phyloP scores from a whole-genome alignment of 2,888 invertebrate genomes.

The Incurvaria masculella region DNA sequence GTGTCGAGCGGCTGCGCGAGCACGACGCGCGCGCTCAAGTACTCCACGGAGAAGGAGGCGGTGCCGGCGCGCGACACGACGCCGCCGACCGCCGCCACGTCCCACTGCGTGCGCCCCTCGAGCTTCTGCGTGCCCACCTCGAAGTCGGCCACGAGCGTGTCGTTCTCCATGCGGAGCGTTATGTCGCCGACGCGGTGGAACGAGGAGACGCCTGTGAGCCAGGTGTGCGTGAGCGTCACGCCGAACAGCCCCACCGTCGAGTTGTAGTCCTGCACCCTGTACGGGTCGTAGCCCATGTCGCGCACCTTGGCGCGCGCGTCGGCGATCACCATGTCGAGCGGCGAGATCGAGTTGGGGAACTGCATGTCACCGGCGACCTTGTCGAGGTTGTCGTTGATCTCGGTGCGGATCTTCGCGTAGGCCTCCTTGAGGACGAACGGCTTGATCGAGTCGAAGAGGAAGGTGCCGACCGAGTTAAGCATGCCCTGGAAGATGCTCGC shows the following conservation, averaged over 20 bases:
- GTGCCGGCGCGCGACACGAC: conserved; percentile 68
- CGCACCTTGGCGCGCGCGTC: conserved; percentile 69
- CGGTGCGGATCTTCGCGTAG: conserved; percentile 67
- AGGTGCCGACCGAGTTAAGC: conserved; percentile 76
- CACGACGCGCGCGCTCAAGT: conserved; percentile 65
- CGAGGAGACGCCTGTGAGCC: conserved; percentile 75
- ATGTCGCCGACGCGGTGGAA: conserved; percentile 81
- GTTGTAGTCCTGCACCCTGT: conserved; percentile 68
- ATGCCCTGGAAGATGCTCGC: conserved; percentile 68
- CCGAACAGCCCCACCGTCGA: conserved; percentile 68
- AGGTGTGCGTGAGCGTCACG: conserved; percentile 68
- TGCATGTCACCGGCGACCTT: conserved; percentile 65
- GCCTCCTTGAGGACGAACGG: conserved; percentile 78
- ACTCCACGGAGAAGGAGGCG: conserved; percentile 75
- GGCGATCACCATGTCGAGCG: conserved; percentile 78
- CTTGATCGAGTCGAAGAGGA: conserved; percentile 84
- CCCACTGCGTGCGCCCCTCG: conserved; percentile 76
- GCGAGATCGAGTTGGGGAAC: conserved; percentile 83
- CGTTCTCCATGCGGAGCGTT: conserved; percentile 67
- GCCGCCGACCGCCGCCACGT: conserved; percentile 65
- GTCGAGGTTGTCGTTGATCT: conserved; percentile 71
- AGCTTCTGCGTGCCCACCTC: conserved; percentile 79
- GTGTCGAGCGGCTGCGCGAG: conserved; percentile 77
- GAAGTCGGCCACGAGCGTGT: conserved; percentile 62
- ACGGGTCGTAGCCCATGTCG: conserved; percentile 70